These are phyloP conservation scores for Anguilla pacifica DNA, from an alignment of 2,797 vertebrate species.

Conservation along the genomic window DNA sequence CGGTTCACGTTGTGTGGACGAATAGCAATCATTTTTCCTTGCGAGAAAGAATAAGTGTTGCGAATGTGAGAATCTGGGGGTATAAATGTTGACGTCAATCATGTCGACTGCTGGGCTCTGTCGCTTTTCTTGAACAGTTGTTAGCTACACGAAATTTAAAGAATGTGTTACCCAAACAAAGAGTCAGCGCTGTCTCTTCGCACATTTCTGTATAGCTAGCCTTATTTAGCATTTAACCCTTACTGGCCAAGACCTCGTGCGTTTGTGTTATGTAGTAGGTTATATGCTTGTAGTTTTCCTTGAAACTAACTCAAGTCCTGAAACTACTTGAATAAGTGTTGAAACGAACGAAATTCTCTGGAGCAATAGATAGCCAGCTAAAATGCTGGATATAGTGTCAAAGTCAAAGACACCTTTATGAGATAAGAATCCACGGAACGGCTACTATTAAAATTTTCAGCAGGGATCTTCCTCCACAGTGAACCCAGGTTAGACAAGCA, in stretches of 20 bases:
- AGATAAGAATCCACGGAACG: neutral
- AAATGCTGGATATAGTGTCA: neutral
- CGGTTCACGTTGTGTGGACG: constrained; percentile 12
- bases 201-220: constrained; percentile 30
- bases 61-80: neutral
- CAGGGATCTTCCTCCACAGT: neutral
- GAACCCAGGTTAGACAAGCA: neutral
- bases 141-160: constrained; percentile 19
- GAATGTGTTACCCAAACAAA: constrained; percentile 33
- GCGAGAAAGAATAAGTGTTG: constrained; percentile 3
- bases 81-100: neutral
- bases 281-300: neutral
- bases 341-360: neutral
- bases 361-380: neutral
- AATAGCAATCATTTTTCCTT: constrained; percentile 23
- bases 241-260: constrained; percentile 22
- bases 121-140: constrained; percentile 5
- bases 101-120: neutral
- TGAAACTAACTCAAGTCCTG: neutral
- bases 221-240: constrained; percentile 37
- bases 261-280: constrained; percentile 12
- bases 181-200: constrained; percentile 15
- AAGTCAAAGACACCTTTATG: neutral
- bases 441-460: neutral
- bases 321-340: neutral